A percentile compares a stretch with the other conserved stretches of the same genome.
Evolutionary conservation across 2,797 vertebrate species (phyloP).

Genomic region (Rhodeus uyekii): DNA sequence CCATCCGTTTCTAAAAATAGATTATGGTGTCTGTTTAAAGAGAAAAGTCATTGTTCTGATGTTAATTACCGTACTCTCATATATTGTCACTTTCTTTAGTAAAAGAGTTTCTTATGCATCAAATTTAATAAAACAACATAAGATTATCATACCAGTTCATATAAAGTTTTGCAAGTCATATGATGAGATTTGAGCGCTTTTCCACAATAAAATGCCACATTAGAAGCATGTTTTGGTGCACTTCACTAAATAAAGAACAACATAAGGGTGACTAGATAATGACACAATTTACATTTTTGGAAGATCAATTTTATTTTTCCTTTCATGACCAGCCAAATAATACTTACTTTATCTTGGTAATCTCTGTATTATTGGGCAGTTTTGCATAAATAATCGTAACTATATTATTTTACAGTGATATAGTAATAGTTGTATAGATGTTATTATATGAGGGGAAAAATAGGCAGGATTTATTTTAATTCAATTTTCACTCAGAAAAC

Average conservation of each 20-base stretch:
- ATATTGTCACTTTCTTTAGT: not conserved
- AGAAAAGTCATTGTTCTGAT: not conserved
- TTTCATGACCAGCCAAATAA: not conserved
- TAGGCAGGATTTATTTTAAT: not conserved
- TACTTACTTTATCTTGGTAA: not conserved
- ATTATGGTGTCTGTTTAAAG: constrained; percentile 1
- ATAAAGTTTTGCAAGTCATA: not conserved
- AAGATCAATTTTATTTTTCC: not conserved
- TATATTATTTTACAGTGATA: not conserved
- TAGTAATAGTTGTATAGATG: not conserved
- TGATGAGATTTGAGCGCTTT: not conserved
- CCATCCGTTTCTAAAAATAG: constrained; percentile 9
- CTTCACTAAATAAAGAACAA: not conserved
- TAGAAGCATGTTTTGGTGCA: not conserved
- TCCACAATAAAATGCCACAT: not conserved
- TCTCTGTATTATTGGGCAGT: not conserved
- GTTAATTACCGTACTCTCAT: not conserved
- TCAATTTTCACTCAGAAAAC: not conserved
- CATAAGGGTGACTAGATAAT: not conserved
- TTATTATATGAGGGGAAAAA: too few relatives aligned
- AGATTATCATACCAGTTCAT: not conserved
- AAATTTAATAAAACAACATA: not conserved
- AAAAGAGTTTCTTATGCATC: not conserved
- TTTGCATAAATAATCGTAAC: not conserved
- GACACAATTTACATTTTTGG: not conserved